Evolutionary conservation across 1,140 invertebrate genomes (phyloP).

Genomic region (Drosophila pallidifrons): DNA sequence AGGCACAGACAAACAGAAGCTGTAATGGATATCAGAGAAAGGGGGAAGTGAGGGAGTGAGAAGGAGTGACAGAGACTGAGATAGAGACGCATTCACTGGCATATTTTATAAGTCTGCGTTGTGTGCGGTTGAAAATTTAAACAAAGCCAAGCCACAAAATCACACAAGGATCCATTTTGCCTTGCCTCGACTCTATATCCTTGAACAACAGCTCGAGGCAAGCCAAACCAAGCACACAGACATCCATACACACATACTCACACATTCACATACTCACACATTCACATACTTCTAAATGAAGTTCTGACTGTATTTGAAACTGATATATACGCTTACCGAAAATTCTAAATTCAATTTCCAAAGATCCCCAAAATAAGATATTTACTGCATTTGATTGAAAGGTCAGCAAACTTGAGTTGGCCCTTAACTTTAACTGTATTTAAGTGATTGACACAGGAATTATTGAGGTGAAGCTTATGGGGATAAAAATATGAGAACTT

Average conservation of each 20-base stretch:
- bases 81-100: constrained; percentile 43
- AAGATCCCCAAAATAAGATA: neutral
- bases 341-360: constrained; percentile 4
- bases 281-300: neutral
- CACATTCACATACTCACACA: neutral
- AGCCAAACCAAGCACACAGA: neutral
- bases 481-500: too few species aligned
- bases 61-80: neutral
- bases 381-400: constrained; percentile 2
- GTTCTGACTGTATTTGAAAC: constrained; percentile 16
- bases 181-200: constrained; percentile 42
- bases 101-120: constrained; percentile 72
- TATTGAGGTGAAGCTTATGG: too few species aligned
- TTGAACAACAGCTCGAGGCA: constrained; percentile 31
- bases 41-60: neutral
- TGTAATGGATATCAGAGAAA: constrained; percentile 59
- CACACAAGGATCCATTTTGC: constrained; percentile 41
- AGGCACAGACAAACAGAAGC: constrained; percentile 34
- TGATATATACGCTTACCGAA: constrained; percentile 28
- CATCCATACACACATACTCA: constrained; percentile 1
- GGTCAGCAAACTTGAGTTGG: neutral
- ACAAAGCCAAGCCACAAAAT: constrained; percentile 66
- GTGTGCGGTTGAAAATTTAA: constrained; percentile 74
- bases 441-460: too few species aligned
- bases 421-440: too few species aligned